These are phyloP conservation scores for Gonatopus flavifemur DNA, from an alignment of 1,140 invertebrate species.

Conservation along the genomic window DNA sequence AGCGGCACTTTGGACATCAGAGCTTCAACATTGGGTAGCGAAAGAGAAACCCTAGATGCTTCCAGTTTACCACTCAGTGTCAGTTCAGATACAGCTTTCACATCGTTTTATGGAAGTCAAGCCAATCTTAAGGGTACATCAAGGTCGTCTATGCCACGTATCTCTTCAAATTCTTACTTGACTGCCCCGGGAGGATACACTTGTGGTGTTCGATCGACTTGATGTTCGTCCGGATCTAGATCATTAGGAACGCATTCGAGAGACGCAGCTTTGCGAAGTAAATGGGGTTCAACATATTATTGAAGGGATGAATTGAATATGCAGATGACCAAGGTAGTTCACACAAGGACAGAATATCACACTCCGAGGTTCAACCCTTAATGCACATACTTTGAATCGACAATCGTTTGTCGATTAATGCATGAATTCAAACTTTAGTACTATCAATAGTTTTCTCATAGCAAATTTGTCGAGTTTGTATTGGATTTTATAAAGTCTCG, in stretches of 20 bases:
- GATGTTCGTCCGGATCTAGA: conserved; percentile 21
- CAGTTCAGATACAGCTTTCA: conserved; percentile 70
- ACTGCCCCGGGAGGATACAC: conserved; percentile 16
- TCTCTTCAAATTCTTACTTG: conserved; percentile 34
- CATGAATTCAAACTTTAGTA: too few relatives aligned
- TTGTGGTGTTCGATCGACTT: conserved; percentile 31
- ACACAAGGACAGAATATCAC: too few relatives aligned
- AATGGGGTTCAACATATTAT: too few relatives aligned
- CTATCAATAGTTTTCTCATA: too few relatives aligned
- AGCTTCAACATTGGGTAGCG: conserved; percentile 46
- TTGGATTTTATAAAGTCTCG: too few relatives aligned
- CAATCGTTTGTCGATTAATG: too few relatives aligned
- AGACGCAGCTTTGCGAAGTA: too few relatives aligned
- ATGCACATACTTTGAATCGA: too few relatives aligned
- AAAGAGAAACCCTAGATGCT: conserved; percentile 47
- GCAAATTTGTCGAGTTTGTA: too few relatives aligned
- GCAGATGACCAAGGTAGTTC: too few relatives aligned
- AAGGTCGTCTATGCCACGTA: conserved; percentile 32
- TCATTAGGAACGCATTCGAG: conserved; percentile 6
- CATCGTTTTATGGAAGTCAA: conserved; percentile 67
- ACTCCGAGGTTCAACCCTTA: too few relatives aligned
- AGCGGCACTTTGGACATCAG: conserved; percentile 48
- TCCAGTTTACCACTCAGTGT: conserved; percentile 49
- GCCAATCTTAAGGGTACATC: conserved; percentile 35
- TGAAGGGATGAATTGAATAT: too few relatives aligned